These are phyloP conservation scores for Paramormyrops hopkinsi DNA, from an alignment of 2,797 vertebrate species.

Conservation along the genomic window DNA sequence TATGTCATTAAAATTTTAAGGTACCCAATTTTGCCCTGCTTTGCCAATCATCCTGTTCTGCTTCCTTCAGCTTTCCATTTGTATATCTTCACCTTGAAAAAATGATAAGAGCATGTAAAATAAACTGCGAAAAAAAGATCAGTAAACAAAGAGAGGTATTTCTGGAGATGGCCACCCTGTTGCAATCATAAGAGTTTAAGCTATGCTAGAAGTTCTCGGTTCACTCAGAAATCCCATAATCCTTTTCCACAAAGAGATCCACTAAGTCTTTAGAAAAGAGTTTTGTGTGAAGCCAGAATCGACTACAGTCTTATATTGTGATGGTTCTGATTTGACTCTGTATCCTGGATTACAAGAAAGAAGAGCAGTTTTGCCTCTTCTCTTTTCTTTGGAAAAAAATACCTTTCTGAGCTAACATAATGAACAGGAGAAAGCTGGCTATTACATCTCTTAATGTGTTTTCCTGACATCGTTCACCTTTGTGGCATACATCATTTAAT, in stretches of 20 bases:
- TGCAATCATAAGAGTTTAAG: background rate
- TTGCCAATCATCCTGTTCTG: background rate
- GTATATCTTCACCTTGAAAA: background rate
- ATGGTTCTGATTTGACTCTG: conserved; percentile 2
- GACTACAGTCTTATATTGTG: background rate
- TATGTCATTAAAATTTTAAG: background rate
- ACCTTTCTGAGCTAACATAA: background rate
- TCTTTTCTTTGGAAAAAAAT: background rate
- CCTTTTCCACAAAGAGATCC: background rate
- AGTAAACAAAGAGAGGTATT: background rate
- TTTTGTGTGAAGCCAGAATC: background rate
- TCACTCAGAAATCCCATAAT: background rate
- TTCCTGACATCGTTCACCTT: background rate
- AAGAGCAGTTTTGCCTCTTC: background rate
- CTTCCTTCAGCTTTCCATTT: background rate
- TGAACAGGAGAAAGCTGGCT: background rate
- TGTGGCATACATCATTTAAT: background rate
- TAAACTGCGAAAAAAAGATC: background rate
- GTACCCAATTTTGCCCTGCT: background rate
- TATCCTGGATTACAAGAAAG: background rate
- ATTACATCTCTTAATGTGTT: background rate
- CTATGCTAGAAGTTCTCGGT: background rate
- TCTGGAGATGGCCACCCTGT: background rate
- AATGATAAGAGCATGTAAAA: background rate
- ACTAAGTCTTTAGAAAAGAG: background rate